Base-by-base conservation (phyloP, 2,888 invertebrate species). In the Cistogaster globosa region DNA sequence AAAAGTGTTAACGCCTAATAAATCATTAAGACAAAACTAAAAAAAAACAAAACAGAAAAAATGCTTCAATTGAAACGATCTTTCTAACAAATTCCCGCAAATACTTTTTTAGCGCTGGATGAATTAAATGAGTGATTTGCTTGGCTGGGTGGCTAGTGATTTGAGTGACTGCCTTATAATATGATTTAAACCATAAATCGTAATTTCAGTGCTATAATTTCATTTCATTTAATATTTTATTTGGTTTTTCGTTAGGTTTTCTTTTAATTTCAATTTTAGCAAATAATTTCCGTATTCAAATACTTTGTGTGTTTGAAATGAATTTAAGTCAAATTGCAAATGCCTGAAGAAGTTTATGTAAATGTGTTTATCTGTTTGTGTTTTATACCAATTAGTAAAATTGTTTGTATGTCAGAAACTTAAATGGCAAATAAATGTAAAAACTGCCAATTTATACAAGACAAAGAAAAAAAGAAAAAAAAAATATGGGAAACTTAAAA, bases 381-480 rank as follows among this genome's bases (percentile, higher is more conserved):
- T 58, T 4, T 72, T 76, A 65, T 45, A 82, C 82, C 85, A 85
- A 85, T 85, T 85, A 85, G 82, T 38, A 62, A 81, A 75, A 79
- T 67, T 83, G 83, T 83, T 83, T 86, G 51, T 86, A 60, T 86
- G 83, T 83, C 82, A 80, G 65, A 72, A 32, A 74, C 42, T 58
- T 53, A 76, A 71, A 82, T 76, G 68, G 68, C 72, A 72, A 72
- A 63, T 53, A 67, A 80, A 76, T 84, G 83, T 79, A 80, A 79
- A 78, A 84, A 82, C 81, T 85, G 85, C 85, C 85, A 85, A 85
- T 85, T 85, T 85, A 75, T 78, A 75, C 86, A 45, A 86, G 69
- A 79, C 71, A 79, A 38, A 68, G 75, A 51, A 69, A 63, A 60
- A 42, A 75, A 18, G 38, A 63, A 65, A 38, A 1, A 4, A 26